A percentile compares a stretch with the other conserved stretches of the same genome.
phyloP scores from a whole-genome alignment of 2,797 vertebrate genomes.

The Trematomus bernacchii region DNA sequence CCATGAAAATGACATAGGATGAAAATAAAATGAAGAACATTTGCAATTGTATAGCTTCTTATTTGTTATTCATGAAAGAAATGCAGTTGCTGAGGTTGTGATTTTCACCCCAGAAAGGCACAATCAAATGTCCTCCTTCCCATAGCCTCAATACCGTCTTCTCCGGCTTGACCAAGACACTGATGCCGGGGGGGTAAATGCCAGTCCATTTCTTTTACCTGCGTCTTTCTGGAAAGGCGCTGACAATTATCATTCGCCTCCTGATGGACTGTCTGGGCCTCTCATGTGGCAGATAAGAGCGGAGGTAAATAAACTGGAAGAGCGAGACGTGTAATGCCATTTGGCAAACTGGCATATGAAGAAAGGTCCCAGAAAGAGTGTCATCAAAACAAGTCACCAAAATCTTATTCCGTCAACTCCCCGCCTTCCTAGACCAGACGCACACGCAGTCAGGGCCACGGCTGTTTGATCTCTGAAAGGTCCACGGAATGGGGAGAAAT shows the following conservation, averaged over 20 bases:
- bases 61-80: slow-evolving; percentile 48
- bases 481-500: slow-evolving; percentile 56
- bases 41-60: slow-evolving; percentile 41
- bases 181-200: slow-evolving; percentile 72
- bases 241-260: slow-evolving; percentile 76
- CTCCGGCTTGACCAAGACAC: slow-evolving; percentile 60
- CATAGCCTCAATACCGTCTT: slow-evolving; percentile 36
- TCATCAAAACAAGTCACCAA: slow-evolving; percentile 76
- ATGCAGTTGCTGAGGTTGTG: slow-evolving; percentile 42
- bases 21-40: slow-evolving; percentile 29
- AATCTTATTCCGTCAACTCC: slow-evolving; percentile 41
- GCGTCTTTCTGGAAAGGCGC: slow-evolving; percentile 64
- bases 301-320: slow-evolving; percentile 71
- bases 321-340: slow-evolving; percentile 77
- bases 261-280: slow-evolving; percentile 81
- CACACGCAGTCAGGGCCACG: slow-evolving; percentile 15
- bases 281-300: slow-evolving; percentile 84
- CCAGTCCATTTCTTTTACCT: slow-evolving; percentile 74
- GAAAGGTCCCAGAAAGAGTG: slow-evolving; percentile 72
- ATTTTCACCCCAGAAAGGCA: slow-evolving; percentile 32
- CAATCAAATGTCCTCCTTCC: slow-evolving; percentile 46
- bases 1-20: slow-evolving; percentile 36
- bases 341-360: slow-evolving; percentile 71
- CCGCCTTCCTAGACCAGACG: slow-evolving; percentile 31
- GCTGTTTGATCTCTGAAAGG: slow-evolving; percentile 80